Conservation (phyloP, 2,797 vertebrate genomes). For the Poecilia picta region DNA sequence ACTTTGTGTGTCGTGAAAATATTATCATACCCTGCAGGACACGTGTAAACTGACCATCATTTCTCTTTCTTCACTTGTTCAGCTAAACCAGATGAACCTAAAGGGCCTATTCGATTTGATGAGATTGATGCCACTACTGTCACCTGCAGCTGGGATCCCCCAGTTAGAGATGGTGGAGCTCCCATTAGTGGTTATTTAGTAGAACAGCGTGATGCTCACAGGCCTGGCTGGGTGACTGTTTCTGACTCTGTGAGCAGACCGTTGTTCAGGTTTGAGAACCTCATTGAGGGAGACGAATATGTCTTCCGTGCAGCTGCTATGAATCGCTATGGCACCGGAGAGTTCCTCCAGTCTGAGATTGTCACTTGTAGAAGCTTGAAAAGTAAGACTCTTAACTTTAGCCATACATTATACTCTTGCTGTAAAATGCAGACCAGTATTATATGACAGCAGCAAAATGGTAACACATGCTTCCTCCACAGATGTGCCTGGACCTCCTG, state of each 20-base stretch:
- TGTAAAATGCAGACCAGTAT: neutral
- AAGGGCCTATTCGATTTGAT: conserved; percentile 89
- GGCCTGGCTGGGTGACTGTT: conserved; percentile 96
- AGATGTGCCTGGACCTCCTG: conserved; percentile 94
- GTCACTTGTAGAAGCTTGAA: conserved; percentile 93
- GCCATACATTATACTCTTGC: neutral
- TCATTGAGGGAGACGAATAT: conserved; percentile 94
- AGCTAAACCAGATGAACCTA: conserved; percentile 96
- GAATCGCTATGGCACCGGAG: conserved; percentile 95
- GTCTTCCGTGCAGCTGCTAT: conserved; percentile 95
- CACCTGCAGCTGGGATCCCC: conserved; percentile 92
- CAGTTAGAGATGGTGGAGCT: conserved; percentile 92
- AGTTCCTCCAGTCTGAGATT: conserved; percentile 93
- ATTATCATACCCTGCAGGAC: neutral
- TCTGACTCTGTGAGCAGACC: conserved; percentile 93
- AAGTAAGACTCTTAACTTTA: conserved; percentile 80
- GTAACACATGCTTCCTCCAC: conserved; percentile 14
- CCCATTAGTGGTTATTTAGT: conserved; percentile 92
- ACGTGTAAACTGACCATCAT: neutral
- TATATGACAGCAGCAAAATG: neutral
- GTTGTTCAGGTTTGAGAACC: conserved; percentile 90
- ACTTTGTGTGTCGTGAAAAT: neutral
- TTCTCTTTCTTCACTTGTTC: conserved; percentile 5
- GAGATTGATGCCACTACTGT: conserved; percentile 92
- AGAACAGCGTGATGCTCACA: conserved; percentile 97